These are phyloP conservation scores for Chinchilla lanigera DNA, from an alignment of 2,113 vertebrate genomes.

Conservation along the genomic window DNA sequence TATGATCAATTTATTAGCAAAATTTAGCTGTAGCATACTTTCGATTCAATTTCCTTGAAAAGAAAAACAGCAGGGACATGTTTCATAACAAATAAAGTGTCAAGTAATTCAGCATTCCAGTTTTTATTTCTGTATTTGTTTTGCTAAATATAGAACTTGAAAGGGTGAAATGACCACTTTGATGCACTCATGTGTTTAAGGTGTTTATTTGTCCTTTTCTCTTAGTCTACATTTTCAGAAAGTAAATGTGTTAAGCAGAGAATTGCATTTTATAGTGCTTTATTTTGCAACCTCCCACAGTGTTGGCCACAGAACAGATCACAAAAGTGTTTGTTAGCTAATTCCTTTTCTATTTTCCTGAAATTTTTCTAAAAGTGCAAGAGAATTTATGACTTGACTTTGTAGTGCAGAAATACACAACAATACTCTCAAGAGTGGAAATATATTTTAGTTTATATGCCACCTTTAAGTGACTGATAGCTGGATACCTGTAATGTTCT, in stretches of 20 bases:
- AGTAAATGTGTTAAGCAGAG: not conserved
- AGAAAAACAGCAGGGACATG: not conserved
- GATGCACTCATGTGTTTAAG: not conserved
- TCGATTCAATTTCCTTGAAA: not conserved
- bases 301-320: not conserved
- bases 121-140: slow-evolving; percentile 28
- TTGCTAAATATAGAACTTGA: not conserved
- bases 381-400: not conserved
- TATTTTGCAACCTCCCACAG: not conserved
- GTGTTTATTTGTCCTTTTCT: not conserved
- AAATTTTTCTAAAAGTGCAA: not conserved
- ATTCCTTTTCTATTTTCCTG: not conserved
- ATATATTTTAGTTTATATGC: not conserved
- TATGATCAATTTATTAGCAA: not conserved
- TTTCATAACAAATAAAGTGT: not conserved
- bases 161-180: not conserved
- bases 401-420: not conserved
- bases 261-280: not conserved
- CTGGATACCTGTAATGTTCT: not conserved
- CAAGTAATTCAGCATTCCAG: not conserved
- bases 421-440: not conserved
- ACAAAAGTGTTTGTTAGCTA: not conserved
- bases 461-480: not conserved
- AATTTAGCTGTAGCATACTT: slow-evolving; percentile 9
- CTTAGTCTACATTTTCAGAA: not conserved